These are phyloP conservation scores for Cosmopolites sordidus DNA, from an alignment of 2,888 invertebrate species.

Conservation along the genomic window DNA sequence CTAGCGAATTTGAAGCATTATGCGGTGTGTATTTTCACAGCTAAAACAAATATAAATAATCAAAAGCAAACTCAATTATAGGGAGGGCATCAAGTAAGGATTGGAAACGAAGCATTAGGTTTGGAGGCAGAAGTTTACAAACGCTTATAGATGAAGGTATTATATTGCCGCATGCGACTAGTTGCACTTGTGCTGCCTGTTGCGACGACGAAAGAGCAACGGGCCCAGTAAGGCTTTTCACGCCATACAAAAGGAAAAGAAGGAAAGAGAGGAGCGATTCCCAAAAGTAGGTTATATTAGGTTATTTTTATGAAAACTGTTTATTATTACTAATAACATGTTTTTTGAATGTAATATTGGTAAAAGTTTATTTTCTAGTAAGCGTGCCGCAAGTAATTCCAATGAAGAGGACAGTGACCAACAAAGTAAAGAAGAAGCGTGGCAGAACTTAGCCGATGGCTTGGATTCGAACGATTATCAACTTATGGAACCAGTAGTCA, in stretches of 20 bases:
- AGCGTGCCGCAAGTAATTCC: slow-evolving; percentile 29
- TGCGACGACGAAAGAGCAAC: slow-evolving; percentile 91
- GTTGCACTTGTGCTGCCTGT: slow-evolving; percentile 92
- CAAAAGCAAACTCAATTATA: too few species aligned
- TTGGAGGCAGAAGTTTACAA: slow-evolving; percentile 87
- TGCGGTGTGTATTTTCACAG: slow-evolving; percentile 58
- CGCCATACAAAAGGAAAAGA: slow-evolving; percentile 86
- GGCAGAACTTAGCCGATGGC: slow-evolving; percentile 66
- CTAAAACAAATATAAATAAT: too few species aligned
- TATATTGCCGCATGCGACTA: slow-evolving; percentile 88
- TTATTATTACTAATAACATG: too few species aligned
- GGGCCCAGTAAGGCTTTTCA: slow-evolving; percentile 87
- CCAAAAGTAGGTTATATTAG: slow-evolving; percentile 32
- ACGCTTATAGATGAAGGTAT: slow-evolving; percentile 90
- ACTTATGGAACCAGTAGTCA: slow-evolving; percentile 39
- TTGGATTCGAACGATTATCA: slow-evolving; percentile 61
- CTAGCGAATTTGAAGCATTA: slow-evolving; percentile 90
- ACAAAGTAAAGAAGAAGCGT: slow-evolving; percentile 57
- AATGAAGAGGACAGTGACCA: slow-evolving; percentile 59
- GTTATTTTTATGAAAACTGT: too few species aligned
- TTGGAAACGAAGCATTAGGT: slow-evolving; percentile 93
- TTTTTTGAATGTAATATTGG: too few species aligned
- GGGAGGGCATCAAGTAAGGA: slow-evolving; percentile 87
- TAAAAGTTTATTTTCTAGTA: slow-evolving; percentile 6
- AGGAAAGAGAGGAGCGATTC: slow-evolving; percentile 56